phyloP scores from a whole-genome alignment of 2,113 vertebrate species.

The Xiphorhynchus elegans region DNA sequence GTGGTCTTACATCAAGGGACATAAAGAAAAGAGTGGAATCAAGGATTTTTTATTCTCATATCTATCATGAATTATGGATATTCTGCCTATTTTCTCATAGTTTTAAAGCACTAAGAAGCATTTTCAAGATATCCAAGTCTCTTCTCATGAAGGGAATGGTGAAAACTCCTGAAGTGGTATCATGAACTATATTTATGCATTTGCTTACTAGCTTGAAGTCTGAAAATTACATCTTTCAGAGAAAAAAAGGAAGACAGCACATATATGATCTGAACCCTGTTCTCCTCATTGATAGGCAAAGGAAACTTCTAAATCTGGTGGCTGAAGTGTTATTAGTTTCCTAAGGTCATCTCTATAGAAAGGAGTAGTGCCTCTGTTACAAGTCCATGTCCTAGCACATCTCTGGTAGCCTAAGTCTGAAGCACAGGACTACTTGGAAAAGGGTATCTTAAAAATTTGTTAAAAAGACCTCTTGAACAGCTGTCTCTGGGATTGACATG shows the following conservation, averaged over 20 bases:
- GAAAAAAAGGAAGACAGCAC: neutral
- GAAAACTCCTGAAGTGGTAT: neutral
- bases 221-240: neutral
- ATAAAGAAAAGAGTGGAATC: neutral
- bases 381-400: accelerated
- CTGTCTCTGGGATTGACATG: neutral
- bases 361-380: neutral
- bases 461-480: neutral
- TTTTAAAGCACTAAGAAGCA: neutral
- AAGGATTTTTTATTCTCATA: neutral
- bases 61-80: neutral
- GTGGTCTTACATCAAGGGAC: neutral
- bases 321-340: neutral
- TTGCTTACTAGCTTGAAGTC: neutral
- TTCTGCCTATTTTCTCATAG: neutral
- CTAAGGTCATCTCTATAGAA: neutral
- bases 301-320: neutral
- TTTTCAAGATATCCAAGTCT: neutral
- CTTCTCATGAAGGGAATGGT: neutral
- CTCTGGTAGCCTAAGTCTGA: neutral
- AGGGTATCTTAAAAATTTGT: neutral
- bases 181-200: neutral
- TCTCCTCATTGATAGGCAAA: neutral
- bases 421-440: neutral
- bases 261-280: neutral